A percentile compares a stretch with the other conserved stretches of the same genome.
phyloP scores from a whole-genome alignment of 2,888 invertebrate species.

The Campoplex capitator region DNA sequence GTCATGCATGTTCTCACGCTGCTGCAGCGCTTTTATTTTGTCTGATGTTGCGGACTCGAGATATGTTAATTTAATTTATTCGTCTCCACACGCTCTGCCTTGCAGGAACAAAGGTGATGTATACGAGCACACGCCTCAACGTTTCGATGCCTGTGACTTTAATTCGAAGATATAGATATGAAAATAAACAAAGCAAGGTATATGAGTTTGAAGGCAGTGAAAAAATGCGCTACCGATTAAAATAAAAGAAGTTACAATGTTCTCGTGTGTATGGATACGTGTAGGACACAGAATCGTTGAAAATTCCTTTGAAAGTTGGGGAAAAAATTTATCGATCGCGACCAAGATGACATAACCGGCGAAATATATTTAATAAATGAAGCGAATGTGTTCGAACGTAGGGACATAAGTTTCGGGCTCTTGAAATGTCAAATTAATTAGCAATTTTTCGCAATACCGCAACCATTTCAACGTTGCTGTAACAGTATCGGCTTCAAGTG shows the following conservation, averaged over 20 bases:
- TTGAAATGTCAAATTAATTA: slow-evolving; percentile 81
- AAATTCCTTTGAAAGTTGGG: slow-evolving; percentile 16
- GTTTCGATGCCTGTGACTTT: not conserved
- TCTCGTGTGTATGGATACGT: not conserved
- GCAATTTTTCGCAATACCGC: slow-evolving; percentile 72
- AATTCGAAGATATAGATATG: not conserved
- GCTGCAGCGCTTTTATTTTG: slow-evolving; percentile 77
- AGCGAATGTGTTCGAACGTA: not conserved
- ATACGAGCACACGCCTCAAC: not conserved
- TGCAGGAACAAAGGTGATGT: slow-evolving; percentile 6
- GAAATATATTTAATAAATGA: slow-evolving; percentile 16
- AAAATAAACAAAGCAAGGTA: not conserved
- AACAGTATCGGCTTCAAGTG: slow-evolving; percentile 20
- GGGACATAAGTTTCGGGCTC: slow-evolving; percentile 43
- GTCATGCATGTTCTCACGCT: slow-evolving; percentile 73
- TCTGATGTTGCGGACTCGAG: slow-evolving; percentile 70
- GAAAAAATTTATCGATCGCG: slow-evolving; percentile 32
- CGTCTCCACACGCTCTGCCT: slow-evolving; percentile 57
- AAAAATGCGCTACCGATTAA: not conserved
- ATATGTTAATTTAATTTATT: slow-evolving; percentile 82
- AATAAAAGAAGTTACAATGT: not conserved
- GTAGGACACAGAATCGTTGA: not conserved
- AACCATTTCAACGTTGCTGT: slow-evolving; percentile 15
- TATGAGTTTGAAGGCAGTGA: not conserved
- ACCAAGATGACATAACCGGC: slow-evolving; percentile 22